Evolutionary conservation across 1,140 invertebrate species (phyloP), one percentile per base, ranked within the genome.

Genomic region (Hydropsyche tenuis): DNA sequence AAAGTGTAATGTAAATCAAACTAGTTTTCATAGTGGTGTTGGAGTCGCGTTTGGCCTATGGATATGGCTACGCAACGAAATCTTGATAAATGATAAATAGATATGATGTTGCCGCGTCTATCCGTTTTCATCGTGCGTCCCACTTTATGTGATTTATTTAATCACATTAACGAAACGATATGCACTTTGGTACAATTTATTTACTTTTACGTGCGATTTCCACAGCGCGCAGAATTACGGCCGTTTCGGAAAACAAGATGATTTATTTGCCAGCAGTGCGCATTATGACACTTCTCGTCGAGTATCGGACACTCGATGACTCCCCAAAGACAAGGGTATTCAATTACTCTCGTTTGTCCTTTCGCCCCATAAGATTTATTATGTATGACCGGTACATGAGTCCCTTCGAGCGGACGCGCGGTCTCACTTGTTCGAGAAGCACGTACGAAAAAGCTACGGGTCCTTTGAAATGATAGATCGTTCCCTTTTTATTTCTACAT

Each of bases 401-500:
- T 27, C 56, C 56, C 30, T 37, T 37, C n/a, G n/a, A n/a, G n/a
- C n/a, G n/a, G n/a, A n/a, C n/a, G n/a, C n/a, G n/a, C n/a, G n/a
- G n/a, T n/a, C n/a, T n/a, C 51, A 18, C 16, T 18, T 20, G n/a
- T 60, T 25, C 56, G 20, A 60, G 11, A 12, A 23, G 11, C 23
- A 23, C 20, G 20, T 60, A 60, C 56, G 7, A 25, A 53, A 22
- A 11, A 53, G 16, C 45, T 20, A 22, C 23, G 63, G 37, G 62
- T 45, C 71, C 71, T 73, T 73, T 73, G 42, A 72, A 72, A 72
- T 73, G 71, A 73, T 73, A 65, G 37, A 73, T 73, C 23, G 45
- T 23, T 48, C 18, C 30, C 14, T 43, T 43, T 73, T 51, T 27
- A 37, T 37, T 37, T 37, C 30, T 37, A 37, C 63, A 12, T 60